Conservation (phyloP, 2,113 vertebrate species). For the Tetrao urogallus region DNA sequence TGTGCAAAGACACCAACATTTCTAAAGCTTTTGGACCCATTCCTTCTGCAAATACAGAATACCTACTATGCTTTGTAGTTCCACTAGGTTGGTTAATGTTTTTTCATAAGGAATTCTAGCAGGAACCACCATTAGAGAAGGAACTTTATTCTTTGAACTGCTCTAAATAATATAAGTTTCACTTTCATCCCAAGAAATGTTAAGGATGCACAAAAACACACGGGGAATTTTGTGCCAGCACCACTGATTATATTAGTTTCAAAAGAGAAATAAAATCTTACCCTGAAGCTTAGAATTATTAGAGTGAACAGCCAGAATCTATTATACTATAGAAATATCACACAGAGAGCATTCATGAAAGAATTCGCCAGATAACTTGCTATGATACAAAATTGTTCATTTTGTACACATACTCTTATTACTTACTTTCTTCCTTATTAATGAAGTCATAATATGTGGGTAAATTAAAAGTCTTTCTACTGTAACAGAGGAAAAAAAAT, state of each 20-base stretch:
- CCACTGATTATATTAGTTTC: slow-evolving; percentile 76
- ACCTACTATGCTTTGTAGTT: slow-evolving; percentile 65
- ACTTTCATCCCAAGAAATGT: slow-evolving; percentile 71
- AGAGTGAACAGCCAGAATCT: slow-evolving; percentile 72
- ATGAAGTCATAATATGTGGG: slow-evolving; percentile 50
- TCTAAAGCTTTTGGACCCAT: slow-evolving; percentile 58
- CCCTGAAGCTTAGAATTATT: slow-evolving; percentile 74
- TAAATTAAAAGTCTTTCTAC: slow-evolving; percentile 62
- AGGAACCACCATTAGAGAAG: slow-evolving; percentile 63
- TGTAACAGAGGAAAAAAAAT: slow-evolving; percentile 8
- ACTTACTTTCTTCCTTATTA: slow-evolving; percentile 70
- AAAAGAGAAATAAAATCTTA: slow-evolving; percentile 77
- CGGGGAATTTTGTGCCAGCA: slow-evolving; percentile 71
- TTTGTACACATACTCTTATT: slow-evolving; percentile 61
- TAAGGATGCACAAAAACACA: slow-evolving; percentile 75
- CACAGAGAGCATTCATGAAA: slow-evolving; percentile 72
- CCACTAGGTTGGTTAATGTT: slow-evolving; percentile 41
- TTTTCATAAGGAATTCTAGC: slow-evolving; percentile 66
- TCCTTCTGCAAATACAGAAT: slow-evolving; percentile 54
- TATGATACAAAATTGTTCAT: slow-evolving; percentile 33
- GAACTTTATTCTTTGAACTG: slow-evolving; percentile 62
- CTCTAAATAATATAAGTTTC: slow-evolving; percentile 65
- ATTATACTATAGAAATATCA: slow-evolving; percentile 71
- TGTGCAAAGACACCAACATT: slow-evolving; percentile 51
- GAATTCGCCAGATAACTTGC: slow-evolving; percentile 62